These are phyloP conservation scores for Pogonus chalceus DNA, from an alignment of 1,140 invertebrate species.

Conservation along the genomic window DNA sequence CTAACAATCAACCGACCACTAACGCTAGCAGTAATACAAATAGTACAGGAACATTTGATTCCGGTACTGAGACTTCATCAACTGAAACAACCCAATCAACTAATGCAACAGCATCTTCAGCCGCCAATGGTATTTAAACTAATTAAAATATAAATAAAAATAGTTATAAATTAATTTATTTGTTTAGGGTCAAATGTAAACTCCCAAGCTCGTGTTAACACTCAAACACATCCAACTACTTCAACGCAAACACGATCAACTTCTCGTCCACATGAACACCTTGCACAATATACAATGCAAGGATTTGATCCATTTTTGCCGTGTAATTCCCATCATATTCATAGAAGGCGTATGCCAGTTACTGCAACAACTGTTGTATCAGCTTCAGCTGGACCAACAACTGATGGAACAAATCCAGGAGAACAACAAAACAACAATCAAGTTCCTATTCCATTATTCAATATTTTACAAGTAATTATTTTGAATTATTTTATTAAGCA, in stretches of 20 bases:
- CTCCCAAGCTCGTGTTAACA: slow-evolving; percentile 47
- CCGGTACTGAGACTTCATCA: slow-evolving; percentile 13
- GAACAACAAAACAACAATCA: background rate
- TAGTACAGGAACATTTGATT: slow-evolving; percentile 13
- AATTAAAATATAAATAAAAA: too few relatives aligned
- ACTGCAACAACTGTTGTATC: slow-evolving; percentile 14
- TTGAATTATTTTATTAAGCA: background rate
- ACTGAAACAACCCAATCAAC: slow-evolving; percentile 15
- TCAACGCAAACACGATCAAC: slow-evolving; percentile 51
- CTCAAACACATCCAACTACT: slow-evolving; percentile 54
- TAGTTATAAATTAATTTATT: too few relatives aligned
- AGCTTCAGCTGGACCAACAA: slow-evolving; percentile 15
- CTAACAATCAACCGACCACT: slow-evolving; percentile 9
- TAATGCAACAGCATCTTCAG: slow-evolving; percentile 17
- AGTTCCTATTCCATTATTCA: background rate
- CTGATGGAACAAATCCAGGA: background rate
- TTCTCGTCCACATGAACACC: slow-evolving; percentile 52
- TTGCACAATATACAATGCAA: slow-evolving; percentile 32
- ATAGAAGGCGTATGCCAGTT: slow-evolving; percentile 18
- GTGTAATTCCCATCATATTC: slow-evolving; percentile 54
- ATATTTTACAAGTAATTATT: background rate
- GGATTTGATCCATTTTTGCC: slow-evolving; percentile 59
- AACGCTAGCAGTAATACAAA: slow-evolving; percentile 13
- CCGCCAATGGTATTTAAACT: slow-evolving; percentile 12
- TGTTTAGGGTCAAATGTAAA: slow-evolving; percentile 30